Percentiles rank a stretch among this genome's conserved stretches.
These are phyloP conservation scores for Magallana angulata DNA, from an alignment of 1,140 invertebrate genomes.

Conservation along the genomic window DNA sequence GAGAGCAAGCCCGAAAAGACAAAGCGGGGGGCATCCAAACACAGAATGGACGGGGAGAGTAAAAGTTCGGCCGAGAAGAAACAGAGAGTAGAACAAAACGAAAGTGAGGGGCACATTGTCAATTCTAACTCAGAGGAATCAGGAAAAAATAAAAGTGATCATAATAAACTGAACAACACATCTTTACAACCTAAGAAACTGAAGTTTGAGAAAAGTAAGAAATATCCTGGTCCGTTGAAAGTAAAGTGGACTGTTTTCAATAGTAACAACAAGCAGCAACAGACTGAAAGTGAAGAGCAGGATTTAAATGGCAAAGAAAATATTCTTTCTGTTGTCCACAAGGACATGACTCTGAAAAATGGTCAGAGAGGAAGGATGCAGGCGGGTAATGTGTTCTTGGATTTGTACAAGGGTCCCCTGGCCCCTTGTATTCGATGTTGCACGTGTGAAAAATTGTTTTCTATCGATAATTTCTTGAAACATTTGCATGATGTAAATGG, in stretches of 20 bases:
- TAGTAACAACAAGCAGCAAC: conserved; percentile 42
- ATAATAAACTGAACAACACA: not conserved
- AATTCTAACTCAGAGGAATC: not conserved
- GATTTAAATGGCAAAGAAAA: conserved; percentile 38
- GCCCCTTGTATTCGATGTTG: conserved; percentile 71
- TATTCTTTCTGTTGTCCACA: conserved; percentile 59
- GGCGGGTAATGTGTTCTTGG: conserved; percentile 70
- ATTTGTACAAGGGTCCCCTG: conserved; percentile 69
- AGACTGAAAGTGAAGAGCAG: conserved; percentile 38
- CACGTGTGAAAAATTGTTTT: conserved; percentile 72
- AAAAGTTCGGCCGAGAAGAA: conserved; percentile 6
- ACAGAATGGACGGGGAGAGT: conserved; percentile 35
- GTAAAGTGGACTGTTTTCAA: conserved; percentile 63
- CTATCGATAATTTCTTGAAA: conserved; percentile 69
- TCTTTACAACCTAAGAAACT: conserved; percentile 40
- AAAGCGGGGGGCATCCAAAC: conserved; percentile 26
- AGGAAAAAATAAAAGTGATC: conserved; percentile 1
- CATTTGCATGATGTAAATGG: conserved; percentile 70
- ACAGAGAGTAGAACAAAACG: conserved; percentile 21
- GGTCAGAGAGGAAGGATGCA: conserved; percentile 59
- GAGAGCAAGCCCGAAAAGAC: conserved; percentile 45
- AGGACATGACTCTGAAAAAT: conserved; percentile 53
- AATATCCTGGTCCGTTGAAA: conserved; percentile 63
- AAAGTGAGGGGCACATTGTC: not conserved
- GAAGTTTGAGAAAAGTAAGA: conserved; percentile 54